Evolutionary conservation across 2,888 invertebrate species (phyloP).

Genomic region (Pseudococcus longispinus): DNA sequence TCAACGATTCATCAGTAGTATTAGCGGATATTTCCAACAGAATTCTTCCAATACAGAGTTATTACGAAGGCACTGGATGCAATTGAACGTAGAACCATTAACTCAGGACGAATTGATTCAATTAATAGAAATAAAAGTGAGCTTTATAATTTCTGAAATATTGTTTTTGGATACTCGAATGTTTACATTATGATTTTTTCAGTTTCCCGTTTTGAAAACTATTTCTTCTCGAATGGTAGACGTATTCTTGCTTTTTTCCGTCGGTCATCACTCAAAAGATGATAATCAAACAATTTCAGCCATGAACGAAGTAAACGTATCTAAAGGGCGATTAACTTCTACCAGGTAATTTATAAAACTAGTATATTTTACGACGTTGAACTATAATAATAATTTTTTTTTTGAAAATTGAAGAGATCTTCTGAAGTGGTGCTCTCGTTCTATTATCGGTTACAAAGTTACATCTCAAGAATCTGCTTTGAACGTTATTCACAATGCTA

Average conservation of each 20-base stretch:
- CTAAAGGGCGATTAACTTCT: slow-evolving; percentile 72
- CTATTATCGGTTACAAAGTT: slow-evolving; percentile 76
- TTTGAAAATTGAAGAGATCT: slow-evolving; percentile 72
- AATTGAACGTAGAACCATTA: slow-evolving; percentile 81
- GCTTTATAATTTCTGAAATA: neutral
- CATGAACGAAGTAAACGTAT: slow-evolving; percentile 63
- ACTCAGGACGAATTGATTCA: slow-evolving; percentile 76
- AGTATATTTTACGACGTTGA: neutral
- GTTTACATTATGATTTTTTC: slow-evolving; percentile 58
- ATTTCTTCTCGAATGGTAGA: slow-evolving; percentile 79
- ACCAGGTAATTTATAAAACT: slow-evolving; percentile 63
- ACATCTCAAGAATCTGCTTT: slow-evolving; percentile 73
- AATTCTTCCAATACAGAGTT: slow-evolving; percentile 69
- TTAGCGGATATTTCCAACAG: slow-evolving; percentile 67
- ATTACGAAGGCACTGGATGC: slow-evolving; percentile 82
- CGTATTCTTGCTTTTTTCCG: slow-evolving; percentile 82
- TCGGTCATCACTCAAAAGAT: slow-evolving; percentile 63
- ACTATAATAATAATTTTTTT: neutral
- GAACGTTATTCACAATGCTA: slow-evolving; percentile 83
- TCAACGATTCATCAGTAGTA: slow-evolving; percentile 73
- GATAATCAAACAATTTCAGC: slow-evolving; percentile 21
- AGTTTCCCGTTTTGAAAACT: slow-evolving; percentile 76
- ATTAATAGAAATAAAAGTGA: slow-evolving; percentile 69
- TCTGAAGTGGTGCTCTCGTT: slow-evolving; percentile 87
- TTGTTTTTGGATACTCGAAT: neutral